Percentiles rank a stretch among this genome's conserved stretches.
Conservation (phyloP, 2,888 invertebrate species). For the Eilema depressum region DNA sequence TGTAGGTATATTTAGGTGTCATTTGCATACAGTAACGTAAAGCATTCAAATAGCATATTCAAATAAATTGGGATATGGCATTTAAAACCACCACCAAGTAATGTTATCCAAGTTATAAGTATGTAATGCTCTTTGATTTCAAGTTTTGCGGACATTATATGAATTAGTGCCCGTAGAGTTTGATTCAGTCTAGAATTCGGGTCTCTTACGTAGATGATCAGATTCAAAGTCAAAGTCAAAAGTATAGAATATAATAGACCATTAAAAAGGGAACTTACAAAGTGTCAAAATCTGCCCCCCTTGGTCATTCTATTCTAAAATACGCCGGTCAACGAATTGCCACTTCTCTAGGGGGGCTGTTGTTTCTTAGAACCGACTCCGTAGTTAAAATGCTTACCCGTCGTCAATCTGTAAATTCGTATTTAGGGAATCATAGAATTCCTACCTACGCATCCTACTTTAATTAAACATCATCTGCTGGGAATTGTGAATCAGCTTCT, state of each 20-base stretch:
- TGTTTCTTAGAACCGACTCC: background rate
- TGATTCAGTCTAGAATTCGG: no score
- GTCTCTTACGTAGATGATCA: background rate
- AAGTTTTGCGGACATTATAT: background rate
- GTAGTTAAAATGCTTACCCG: background rate
- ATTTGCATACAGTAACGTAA: no score
- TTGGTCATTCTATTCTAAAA: no score
- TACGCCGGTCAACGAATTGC: no score
- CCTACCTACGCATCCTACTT: no score
- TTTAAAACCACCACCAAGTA: background rate
- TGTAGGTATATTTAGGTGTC: no score
- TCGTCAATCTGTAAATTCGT: background rate
- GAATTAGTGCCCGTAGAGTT: background rate
- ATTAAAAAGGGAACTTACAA: no score
- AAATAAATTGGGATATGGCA: background rate
- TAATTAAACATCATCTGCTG: background rate
- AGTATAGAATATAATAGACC: no score
- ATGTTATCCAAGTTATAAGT: no score
- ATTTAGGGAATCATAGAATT: background rate
- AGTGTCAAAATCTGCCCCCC: no score
- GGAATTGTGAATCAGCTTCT: background rate
- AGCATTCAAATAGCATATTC: background rate
- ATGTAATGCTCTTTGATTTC: background rate
- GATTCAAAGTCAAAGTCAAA: no score
- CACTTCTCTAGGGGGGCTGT: no score